These are phyloP conservation scores for Limosa lapponica DNA, from an alignment of 2,797 vertebrate genomes.

Conservation along the genomic window DNA sequence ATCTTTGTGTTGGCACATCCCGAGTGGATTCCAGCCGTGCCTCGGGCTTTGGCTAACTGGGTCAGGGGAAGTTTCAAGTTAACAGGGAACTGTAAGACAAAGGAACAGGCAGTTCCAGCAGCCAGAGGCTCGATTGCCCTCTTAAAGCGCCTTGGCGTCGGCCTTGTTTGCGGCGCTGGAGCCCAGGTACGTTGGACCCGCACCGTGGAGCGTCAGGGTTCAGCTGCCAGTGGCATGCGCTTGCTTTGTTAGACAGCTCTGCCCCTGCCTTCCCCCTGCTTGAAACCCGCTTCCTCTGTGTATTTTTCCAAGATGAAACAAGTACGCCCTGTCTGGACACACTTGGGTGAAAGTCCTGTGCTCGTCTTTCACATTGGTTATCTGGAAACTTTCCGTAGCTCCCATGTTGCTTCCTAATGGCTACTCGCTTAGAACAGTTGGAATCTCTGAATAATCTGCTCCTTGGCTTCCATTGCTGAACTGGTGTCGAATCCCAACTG, in stretches of 20 bases:
- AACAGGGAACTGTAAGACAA: slow-evolving; percentile 21
- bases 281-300: neutral
- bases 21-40: slow-evolving; percentile 69
- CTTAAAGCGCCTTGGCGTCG: neutral
- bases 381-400: neutral
- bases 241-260: neutral
- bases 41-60: slow-evolving; percentile 41
- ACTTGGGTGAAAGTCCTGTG: neutral
- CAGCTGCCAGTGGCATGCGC: neutral
- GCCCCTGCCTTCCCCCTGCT: neutral
- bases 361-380: neutral
- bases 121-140: neutral
- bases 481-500: neutral
- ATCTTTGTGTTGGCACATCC: slow-evolving; percentile 58
- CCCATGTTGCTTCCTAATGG: neutral
- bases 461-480: neutral
- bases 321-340: neutral
- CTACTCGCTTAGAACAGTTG: neutral
- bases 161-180: neutral
- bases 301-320: neutral
- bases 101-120: neutral
- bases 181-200: neutral
- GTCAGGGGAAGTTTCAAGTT: slow-evolving; percentile 44
- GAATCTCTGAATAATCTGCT: neutral
- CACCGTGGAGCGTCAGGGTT: neutral